Conservation (phyloP, 2,888 invertebrate species). For the Melanargia galathea region DNA sequence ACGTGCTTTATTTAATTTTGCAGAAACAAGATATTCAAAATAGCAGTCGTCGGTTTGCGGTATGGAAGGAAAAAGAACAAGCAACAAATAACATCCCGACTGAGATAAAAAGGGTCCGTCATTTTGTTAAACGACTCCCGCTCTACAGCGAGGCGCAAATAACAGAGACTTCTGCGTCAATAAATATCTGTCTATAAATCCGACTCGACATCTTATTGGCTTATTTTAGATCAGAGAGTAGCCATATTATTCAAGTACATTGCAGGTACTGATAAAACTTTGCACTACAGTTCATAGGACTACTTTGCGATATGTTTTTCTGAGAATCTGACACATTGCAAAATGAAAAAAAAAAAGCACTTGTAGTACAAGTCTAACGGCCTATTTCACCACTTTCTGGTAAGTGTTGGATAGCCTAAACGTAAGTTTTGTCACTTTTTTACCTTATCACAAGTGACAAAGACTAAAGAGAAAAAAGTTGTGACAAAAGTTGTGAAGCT, state of each 20-base stretch:
- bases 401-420: too few species aligned
- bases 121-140: constrained; percentile 76
- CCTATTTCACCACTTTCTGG: too few species aligned
- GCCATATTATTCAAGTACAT: not conserved
- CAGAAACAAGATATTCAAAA: constrained; percentile 70
- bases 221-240: not conserved
- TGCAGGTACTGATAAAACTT: not conserved
- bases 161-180: constrained; percentile 48
- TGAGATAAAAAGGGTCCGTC: constrained; percentile 79
- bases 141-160: constrained; percentile 61
- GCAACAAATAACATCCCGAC: constrained; percentile 75
- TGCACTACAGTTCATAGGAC: not conserved
- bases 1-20: constrained; percentile 61
- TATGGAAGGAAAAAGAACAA: constrained; percentile 69
- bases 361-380: too few species aligned
- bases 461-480: too few species aligned
- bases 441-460: too few species aligned
- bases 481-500: too few species aligned
- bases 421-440: too few species aligned
- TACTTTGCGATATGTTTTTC: not conserved
- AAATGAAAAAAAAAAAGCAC: too few species aligned
- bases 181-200: constrained; percentile 14
- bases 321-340: not conserved
- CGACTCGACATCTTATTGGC: constrained; percentile 9
- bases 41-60: constrained; percentile 69